These are phyloP conservation scores for Cricetomys ansorgei DNA, from an alignment of 2,113 vertebrate species.

Conservation along the genomic window DNA sequence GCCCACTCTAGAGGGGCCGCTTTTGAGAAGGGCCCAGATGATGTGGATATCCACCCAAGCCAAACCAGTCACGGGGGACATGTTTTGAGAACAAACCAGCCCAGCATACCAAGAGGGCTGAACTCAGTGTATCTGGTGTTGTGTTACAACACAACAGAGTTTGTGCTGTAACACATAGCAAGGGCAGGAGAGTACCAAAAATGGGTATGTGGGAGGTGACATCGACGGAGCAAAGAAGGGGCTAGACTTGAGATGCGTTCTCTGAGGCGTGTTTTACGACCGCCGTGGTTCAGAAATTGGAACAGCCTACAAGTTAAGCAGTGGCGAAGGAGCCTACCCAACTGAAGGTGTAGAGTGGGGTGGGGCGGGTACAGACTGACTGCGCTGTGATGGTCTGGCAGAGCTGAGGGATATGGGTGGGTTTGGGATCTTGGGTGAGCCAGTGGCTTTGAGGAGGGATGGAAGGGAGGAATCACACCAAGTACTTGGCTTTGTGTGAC, in stretches of 20 bases:
- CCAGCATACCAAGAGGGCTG: not conserved
- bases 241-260: not conserved
- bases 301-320: not conserved
- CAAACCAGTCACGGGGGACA: fast-evolving
- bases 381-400: fast-evolving
- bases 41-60: not conserved
- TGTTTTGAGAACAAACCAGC: fast-evolving
- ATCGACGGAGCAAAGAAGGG: not conserved
- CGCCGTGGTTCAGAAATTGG: not conserved
- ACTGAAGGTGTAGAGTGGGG: not conserved
- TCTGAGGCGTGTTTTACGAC: not conserved
- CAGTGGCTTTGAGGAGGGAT: no score
- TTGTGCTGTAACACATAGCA: not conserved
- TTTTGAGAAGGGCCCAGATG: not conserved
- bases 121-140: not conserved
- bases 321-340: fast-evolving
- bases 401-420: not conserved
- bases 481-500: fast-evolving
- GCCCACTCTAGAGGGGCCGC: no score
- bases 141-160: fast-evolving
- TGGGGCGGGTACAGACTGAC: no score
- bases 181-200: not conserved
- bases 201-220: fast-evolving
- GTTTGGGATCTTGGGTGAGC: no score
- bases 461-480: no score